A percentile compares a stretch with the other conserved stretches of the same genome.
These are phyloP conservation scores for Aplodontia rufa DNA, from an alignment of 2,113 vertebrate genomes.

Conservation along the genomic window DNA sequence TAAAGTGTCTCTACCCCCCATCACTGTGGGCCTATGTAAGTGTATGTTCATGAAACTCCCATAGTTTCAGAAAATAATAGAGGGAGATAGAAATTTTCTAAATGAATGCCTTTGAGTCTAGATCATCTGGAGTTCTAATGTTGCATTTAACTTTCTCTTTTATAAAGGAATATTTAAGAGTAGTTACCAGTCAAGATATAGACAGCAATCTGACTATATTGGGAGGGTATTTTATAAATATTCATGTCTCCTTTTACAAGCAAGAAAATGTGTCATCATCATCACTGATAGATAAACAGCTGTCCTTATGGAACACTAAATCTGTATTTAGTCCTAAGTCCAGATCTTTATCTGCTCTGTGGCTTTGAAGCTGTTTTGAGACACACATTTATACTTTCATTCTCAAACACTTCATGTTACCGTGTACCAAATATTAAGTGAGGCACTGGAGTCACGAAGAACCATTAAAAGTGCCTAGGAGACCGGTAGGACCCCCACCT, in stretches of 20 bases:
- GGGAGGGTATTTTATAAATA: conserved; percentile 16
- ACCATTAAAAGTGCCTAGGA: not conserved
- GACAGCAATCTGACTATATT: not conserved
- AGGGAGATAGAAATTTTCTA: not conserved
- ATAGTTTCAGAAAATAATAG: not conserved
- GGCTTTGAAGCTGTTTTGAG: not conserved
- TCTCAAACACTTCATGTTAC: not conserved
- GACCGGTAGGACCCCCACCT: too few species aligned
- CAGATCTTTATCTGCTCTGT: not conserved
- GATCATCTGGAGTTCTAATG: not conserved
- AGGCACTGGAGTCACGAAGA: not conserved
- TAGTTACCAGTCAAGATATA: not conserved
- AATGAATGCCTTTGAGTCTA: conserved; percentile 12
- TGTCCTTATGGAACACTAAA: not conserved
- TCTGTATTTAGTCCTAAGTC: not conserved
- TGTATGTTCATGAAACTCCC: not conserved
- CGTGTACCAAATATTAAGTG: not conserved
- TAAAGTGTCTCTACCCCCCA: not conserved
- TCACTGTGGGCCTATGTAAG: not conserved
- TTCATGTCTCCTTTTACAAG: not conserved
- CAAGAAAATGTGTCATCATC: not conserved
- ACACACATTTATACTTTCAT: not conserved
- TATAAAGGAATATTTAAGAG: not conserved
- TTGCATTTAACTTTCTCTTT: conserved; percentile 3
- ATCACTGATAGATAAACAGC: not conserved